Percentiles rank a stretch among this genome's conserved stretches.
Conservation (phyloP, 2,797 vertebrate genomes). For the Danionella dracula region DNA sequence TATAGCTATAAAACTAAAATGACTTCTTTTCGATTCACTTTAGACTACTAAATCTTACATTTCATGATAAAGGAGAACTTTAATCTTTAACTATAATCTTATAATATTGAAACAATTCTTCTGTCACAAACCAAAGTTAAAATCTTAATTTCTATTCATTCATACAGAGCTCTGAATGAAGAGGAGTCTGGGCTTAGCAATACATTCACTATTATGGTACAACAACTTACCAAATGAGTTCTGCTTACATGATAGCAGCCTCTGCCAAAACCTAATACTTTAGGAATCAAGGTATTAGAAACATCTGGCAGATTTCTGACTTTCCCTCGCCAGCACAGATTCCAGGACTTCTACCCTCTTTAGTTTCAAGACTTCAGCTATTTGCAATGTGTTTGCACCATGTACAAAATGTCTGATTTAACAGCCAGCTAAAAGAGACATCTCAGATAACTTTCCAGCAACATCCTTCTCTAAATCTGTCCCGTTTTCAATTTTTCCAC, state of each 20-base stretch:
- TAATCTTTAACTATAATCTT: too few relatives aligned
- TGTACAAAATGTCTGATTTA: neutral
- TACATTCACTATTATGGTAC: too few relatives aligned
- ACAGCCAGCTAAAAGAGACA: neutral
- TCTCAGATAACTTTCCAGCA: neutral
- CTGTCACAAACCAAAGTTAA: too few relatives aligned
- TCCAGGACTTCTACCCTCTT: neutral
- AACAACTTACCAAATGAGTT: neutral
- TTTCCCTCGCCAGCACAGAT: neutral
- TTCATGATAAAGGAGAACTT: too few relatives aligned
- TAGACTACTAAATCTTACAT: too few relatives aligned
- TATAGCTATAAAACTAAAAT: too few relatives aligned
- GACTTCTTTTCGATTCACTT: too few relatives aligned
- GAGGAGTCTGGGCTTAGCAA: too few relatives aligned
- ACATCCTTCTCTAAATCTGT: neutral
- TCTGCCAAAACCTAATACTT: neutral
- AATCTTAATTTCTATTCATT: too few relatives aligned
- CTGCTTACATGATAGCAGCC: neutral
- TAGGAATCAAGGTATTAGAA: neutral
- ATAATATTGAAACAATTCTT: too few relatives aligned
- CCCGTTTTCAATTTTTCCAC: neutral
- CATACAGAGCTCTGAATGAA: neutral
- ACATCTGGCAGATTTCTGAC: neutral
- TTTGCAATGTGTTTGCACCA: neutral
- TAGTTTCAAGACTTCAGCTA: constrained; percentile 28